Evolutionary conservation across 2,888 invertebrate genomes (phyloP), one percentile per base, ranked within the genome.

Genomic region (Parelbella ahira): DNA sequence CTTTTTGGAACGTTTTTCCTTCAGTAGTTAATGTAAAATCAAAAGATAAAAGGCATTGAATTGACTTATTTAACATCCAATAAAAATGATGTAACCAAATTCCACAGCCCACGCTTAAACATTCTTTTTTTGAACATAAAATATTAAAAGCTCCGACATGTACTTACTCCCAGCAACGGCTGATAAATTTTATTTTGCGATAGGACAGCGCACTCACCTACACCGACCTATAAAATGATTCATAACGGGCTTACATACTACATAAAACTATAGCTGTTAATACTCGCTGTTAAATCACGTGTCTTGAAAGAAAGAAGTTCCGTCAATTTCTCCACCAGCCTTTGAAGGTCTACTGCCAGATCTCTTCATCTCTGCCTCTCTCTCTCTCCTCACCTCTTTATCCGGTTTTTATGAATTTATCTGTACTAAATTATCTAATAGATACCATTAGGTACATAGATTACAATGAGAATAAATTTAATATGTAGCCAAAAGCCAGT

Each of bases 101-200:
- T 19, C 15, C 2, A 9, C 3, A 3, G 3, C 11, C 18, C 4
- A 9, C 3, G n/a, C 13, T 18, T 32, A 15, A 25, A 32, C 19
- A 32, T 32, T 32, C 29, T 19, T 25, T 38, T 39, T 32, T 4
- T 7, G 27, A 12, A 8, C 19, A 19, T 32, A 39, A 39, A 25
- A 39, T 32, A 32, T 39, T 32, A 39, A 39, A 39, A 32, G 39
- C 39, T 13, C 19, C 25, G 24, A 2, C 32, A 19, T n/a, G 32
- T 27, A 25, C 13, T n/a, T n/a, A n/a, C 11, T 10, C 25, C 9
- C 8, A 18, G 25, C 24, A 32, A 32, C n/a, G 32, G 33, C 27
- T 33, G 25, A 37, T 41, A 33, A 41, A n/a, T 41, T 41, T 10
- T 21, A 33, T 41, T 41, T 39, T 18, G 25, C 39, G 24, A 32